A percentile compares a stretch with the other conserved stretches of the same genome.
Evolutionary conservation across 92 coral and sea anemone species (phyloP).

Genomic region (Phenganax subtilis): DNA sequence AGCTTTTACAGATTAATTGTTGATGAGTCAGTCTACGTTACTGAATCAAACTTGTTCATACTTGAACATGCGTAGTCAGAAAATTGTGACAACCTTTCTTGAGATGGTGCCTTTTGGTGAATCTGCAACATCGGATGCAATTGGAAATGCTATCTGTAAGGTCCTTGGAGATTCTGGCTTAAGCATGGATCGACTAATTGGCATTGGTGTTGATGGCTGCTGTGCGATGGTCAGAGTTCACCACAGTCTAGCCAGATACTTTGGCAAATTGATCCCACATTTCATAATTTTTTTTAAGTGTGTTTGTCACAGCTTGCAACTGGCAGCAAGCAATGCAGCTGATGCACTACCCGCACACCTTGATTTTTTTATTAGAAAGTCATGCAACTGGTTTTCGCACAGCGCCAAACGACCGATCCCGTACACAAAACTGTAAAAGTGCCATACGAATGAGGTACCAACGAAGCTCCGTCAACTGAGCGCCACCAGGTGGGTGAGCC

Average conservation of each 20-base stretch:
- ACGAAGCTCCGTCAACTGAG: conserved; percentile 19
- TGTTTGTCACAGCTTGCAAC: conserved; percentile 33
- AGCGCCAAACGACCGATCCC: conserved; percentile 4
- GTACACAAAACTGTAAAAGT: conserved; percentile 3
- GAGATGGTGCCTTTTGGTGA: conserved; percentile 20
- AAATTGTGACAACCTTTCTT: conserved; percentile 21
- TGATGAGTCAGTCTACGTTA: background rate
- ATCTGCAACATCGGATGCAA: conserved; percentile 18
- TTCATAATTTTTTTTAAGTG: conserved; percentile 15
- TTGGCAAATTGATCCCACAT: conserved; percentile 15
- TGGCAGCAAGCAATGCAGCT: conserved; percentile 27
- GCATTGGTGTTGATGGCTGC: conserved; percentile 25
- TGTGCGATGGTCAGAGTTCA: conserved; percentile 18
- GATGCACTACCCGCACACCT: conserved; percentile 20
- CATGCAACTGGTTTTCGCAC: conserved; percentile 19
- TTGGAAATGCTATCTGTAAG: conserved; percentile 25
- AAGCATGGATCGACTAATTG: conserved; percentile 20
- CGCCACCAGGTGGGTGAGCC: conserved; percentile 20
- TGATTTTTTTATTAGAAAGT: conserved; percentile 18
- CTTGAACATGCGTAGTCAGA: conserved; percentile 11
- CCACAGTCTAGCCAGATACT: conserved; percentile 28
- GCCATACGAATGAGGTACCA: conserved; percentile 21
- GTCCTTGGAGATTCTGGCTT: conserved; percentile 14
- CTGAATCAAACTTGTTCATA: conserved; percentile 4
- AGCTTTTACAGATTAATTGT: conserved; percentile 12